Evolutionary conservation across 2,797 vertebrate species (phyloP), one percentile per base, ranked within the genome.

Genomic region (Parauchenoglanis punctatus): DNA sequence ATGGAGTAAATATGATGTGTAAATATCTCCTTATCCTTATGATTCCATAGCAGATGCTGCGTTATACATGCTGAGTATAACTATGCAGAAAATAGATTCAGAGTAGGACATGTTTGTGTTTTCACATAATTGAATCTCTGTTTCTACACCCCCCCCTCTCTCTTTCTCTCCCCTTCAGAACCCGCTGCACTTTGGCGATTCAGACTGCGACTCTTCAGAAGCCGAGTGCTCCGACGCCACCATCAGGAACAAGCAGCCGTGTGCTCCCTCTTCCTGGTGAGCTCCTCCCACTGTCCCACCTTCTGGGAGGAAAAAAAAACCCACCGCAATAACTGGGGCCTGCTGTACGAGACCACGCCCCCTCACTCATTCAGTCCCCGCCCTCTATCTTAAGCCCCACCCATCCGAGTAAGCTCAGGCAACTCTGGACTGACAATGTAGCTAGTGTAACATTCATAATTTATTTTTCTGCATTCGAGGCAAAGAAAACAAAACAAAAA

Each of bases 211-310:
- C 93, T 95, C 98, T 13, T 99, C 99, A 0, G 99, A 99, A 84
- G 99, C 97, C 0, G 99, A 99, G 90, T 98, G 98, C 93, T 99
- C 98, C 0, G 99, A 99, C 87, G 96, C 97, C 93, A 99, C 99
- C 0, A 97, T 99, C 88, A 97, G 97, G 94, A 98, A 97, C 96
- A 98, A 97, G 95, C 97, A 98, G 92, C 96, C 95, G 65, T 97
- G 97, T 89, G 97, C 96, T 87, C 97, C 97, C 77, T 97, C 98
- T 89, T 97, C 98, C 31, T 99, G 98, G 99, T 99, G 96, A 98
- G 92, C 92, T 90, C 86, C 85, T 73, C 89, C 12, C 11, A 72
- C 61, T 61, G 40, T 35, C 85, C 90, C 91, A 44, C 91, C 86
- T 85, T 86, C 90, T 92, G 92, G 94, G 94, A 56, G 49, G 96